These are phyloP conservation scores for Corapipo altera DNA, from an alignment of 2,113 vertebrate species.

Conservation along the genomic window DNA sequence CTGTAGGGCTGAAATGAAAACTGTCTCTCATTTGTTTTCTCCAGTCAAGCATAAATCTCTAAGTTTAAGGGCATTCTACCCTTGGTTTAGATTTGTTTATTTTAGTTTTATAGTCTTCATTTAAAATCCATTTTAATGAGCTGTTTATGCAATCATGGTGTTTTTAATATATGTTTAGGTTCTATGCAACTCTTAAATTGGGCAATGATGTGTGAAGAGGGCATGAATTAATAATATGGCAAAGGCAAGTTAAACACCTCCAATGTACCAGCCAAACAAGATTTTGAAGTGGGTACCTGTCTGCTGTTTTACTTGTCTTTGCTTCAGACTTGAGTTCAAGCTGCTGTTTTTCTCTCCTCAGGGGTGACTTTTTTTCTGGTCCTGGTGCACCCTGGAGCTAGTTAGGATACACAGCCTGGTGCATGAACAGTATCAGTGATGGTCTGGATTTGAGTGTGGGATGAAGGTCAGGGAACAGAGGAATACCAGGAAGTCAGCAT, in stretches of 20 bases:
- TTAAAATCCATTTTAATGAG: constrained; percentile 52
- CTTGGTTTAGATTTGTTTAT: constrained; percentile 53
- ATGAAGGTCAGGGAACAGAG: not conserved
- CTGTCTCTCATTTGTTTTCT: constrained; percentile 9
- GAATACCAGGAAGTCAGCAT: not conserved
- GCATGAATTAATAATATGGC: constrained; percentile 29
- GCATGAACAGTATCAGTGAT: not conserved
- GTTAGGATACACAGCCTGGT: not conserved
- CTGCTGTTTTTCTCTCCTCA: not conserved
- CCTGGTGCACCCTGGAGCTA: not conserved
- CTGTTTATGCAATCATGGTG: constrained; percentile 30
- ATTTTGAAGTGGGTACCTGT: not conserved
- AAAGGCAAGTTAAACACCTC: not conserved
- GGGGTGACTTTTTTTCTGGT: not conserved
- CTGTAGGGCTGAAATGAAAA: constrained; percentile 1
- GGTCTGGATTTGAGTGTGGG: not conserved
- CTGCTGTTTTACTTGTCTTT: not conserved
- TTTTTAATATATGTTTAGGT: constrained; percentile 54
- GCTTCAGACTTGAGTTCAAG: not conserved
- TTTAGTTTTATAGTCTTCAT: constrained; percentile 23
- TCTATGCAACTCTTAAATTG: not conserved
- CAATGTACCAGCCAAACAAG: not conserved
- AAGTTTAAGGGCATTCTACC: constrained; percentile 47
- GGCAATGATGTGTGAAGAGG: not conserved
- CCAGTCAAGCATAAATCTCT: constrained; percentile 37